These are phyloP conservation scores for Ichneumoninae sp. DNA, from an alignment of 2,888 invertebrate genomes.

Conservation along the genomic window DNA sequence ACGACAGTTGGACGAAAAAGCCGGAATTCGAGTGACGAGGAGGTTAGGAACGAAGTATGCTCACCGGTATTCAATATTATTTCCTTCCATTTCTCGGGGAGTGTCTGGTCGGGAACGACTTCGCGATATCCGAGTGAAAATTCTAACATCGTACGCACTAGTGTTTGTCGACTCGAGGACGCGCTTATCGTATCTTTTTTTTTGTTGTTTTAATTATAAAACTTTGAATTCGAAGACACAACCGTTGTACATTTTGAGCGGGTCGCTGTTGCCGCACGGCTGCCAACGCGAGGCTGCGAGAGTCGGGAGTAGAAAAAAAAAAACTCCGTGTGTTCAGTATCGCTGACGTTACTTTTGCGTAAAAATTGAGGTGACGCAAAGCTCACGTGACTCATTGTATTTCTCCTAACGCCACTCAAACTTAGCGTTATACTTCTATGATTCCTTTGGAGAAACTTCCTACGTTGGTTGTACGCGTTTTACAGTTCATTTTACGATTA, in stretches of 20 bases:
- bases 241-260: slow-evolving; percentile 61
- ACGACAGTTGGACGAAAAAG: slow-evolving; percentile 5
- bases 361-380: too few relatives aligned
- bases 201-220: slow-evolving; percentile 52
- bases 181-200: slow-evolving; percentile 1
- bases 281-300: slow-evolving; percentile 10
- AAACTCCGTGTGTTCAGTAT: too few relatives aligned
- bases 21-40: background rate
- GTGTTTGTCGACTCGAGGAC: slow-evolving; percentile 1
- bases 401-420: too few relatives aligned
- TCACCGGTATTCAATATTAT: slow-evolving; percentile 92
- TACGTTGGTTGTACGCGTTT: too few relatives aligned
- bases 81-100: slow-evolving; percentile 93
- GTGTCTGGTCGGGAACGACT: slow-evolving; percentile 91
- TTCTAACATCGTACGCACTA: slow-evolving; percentile 76
- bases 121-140: slow-evolving; percentile 89
- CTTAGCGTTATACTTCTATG: too few relatives aligned
- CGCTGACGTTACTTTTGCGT: too few relatives aligned
- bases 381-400: too few relatives aligned
- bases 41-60: slow-evolving; percentile 73
- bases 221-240: slow-evolving; percentile 60
- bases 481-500: too few relatives aligned
- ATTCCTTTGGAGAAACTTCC: too few relatives aligned
- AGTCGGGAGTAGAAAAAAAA: too few relatives aligned
- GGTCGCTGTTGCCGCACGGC: slow-evolving; percentile 16